Conservation (phyloP, 2,797 vertebrate species). For the Mallotus villosus region DNA sequence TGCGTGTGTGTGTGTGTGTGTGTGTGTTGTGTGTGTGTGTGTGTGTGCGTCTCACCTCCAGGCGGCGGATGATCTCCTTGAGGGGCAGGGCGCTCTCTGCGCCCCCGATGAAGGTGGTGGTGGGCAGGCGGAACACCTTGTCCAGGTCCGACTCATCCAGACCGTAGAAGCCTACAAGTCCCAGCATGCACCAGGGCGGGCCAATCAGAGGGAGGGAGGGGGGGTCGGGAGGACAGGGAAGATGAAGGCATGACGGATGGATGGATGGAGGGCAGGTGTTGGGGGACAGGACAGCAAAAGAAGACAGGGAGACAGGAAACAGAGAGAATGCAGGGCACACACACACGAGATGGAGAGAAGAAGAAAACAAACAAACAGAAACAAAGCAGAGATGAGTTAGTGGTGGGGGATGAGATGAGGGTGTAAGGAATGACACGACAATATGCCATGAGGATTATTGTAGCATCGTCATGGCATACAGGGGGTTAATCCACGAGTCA, state of each 20-base stretch:
- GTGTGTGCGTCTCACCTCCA: conserved; percentile 79
- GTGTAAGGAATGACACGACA: not conserved
- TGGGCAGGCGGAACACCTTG: conserved; percentile 93
- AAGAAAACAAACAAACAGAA: not conserved
- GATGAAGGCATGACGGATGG: conserved; percentile 4
- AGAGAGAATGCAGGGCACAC: not conserved
- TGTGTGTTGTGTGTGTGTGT: conserved; percentile 12
- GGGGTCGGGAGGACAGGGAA: not conserved
- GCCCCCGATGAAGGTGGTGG: conserved; percentile 95
- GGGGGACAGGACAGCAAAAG: conserved; percentile 27
- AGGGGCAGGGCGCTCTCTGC: conserved; percentile 86
- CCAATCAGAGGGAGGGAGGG: conserved; percentile 20
- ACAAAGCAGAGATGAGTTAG: conserved; percentile 12
- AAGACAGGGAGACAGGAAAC: conserved; percentile 13
- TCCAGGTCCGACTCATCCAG: conserved; percentile 91
- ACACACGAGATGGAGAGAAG: not conserved
- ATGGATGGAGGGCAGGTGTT: conserved; percentile 18
- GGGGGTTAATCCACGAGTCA: not conserved
- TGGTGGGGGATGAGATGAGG: not conserved
- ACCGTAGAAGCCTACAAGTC: conserved; percentile 87
- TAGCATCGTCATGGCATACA: not conserved
- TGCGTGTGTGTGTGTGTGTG: conserved; percentile 3
- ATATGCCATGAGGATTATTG: not conserved
- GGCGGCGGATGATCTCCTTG: conserved; percentile 90
- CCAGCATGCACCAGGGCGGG: conserved; percentile 53